Conservation (phyloP, 2,797 vertebrate species). For the Pseudochromis fuscus region DNA sequence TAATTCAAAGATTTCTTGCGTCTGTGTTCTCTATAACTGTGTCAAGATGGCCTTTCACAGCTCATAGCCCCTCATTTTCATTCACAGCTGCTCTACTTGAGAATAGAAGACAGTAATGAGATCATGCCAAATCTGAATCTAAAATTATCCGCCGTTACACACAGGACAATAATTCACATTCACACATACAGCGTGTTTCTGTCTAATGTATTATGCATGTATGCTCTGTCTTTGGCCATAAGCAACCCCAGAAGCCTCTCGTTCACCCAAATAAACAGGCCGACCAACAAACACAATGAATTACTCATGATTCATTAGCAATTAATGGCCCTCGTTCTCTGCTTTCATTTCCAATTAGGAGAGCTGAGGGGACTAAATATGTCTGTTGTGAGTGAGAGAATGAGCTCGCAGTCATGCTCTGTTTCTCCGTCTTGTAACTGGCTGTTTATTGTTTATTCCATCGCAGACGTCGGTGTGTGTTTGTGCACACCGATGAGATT, state of each 20-base stretch:
- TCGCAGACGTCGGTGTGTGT: slow-evolving; percentile 31
- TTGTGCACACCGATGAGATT: slow-evolving; percentile 20
- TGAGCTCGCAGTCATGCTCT: slow-evolving; percentile 71
- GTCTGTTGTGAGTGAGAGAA: slow-evolving; percentile 79
- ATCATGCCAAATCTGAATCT: slow-evolving; percentile 72
- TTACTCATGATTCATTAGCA: slow-evolving; percentile 90
- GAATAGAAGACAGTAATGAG: slow-evolving; percentile 63
- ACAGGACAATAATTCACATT: slow-evolving; percentile 78
- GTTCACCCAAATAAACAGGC: slow-evolving; percentile 84
- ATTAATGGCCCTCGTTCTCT: slow-evolving; percentile 83
- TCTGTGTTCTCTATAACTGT: slow-evolving; percentile 44
- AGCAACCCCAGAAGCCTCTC: slow-evolving; percentile 81
- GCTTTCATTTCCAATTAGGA: slow-evolving; percentile 87
- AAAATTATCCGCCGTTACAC: slow-evolving; percentile 64
- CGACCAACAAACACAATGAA: slow-evolving; percentile 87
- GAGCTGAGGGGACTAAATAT: slow-evolving; percentile 80
- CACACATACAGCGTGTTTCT: slow-evolving; percentile 64
- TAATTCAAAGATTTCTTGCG: slow-evolving; percentile 22
- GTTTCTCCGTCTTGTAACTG: slow-evolving; percentile 68
- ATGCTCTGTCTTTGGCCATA: slow-evolving; percentile 78
- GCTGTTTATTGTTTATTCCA: slow-evolving; percentile 68
- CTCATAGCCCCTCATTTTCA: slow-evolving; percentile 47
- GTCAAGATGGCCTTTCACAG: slow-evolving; percentile 46
- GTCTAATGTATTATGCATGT: slow-evolving; percentile 84
- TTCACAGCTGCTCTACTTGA: slow-evolving; percentile 65